Evolutionary conservation across 2,797 vertebrate species (phyloP).

Genomic region (Diplodus sargus): DNA sequence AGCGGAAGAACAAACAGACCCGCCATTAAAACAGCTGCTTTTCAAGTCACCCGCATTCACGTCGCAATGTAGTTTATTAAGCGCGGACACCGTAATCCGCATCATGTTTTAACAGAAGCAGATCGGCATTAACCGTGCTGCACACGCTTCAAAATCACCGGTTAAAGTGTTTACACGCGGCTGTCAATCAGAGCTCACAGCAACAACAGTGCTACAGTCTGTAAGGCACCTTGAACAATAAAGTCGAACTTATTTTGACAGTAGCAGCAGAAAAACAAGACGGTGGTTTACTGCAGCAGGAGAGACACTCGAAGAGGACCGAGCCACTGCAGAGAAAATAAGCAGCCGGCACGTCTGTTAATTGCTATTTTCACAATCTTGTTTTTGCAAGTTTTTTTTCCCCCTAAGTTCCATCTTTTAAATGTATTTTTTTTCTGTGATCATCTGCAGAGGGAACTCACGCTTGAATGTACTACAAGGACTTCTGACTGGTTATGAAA

Average conservation of each 20-base stretch:
- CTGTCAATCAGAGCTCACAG: conserved; percentile 15
- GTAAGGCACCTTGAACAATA: conserved; percentile 53
- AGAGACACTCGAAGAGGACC: conserved; percentile 8
- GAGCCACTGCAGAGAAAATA: conserved; percentile 4
- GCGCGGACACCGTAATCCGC: conserved; percentile 56
- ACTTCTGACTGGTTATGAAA: too few species aligned
- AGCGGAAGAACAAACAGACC: conserved; percentile 65
- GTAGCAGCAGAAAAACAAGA: neutral
- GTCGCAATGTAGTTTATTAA: conserved; percentile 74
- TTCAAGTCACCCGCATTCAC: conserved; percentile 72
- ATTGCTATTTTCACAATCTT: neutral
- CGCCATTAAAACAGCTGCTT: conserved; percentile 72
- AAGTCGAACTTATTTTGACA: conserved; percentile 28
- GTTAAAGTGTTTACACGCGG: conserved; percentile 6
- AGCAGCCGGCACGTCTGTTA: neutral
- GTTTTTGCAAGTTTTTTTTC: neutral
- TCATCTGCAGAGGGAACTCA: neutral
- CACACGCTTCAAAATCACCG: conserved; percentile 32
- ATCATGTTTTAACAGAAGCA: conserved; percentile 30
- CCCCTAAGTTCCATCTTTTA: neutral
- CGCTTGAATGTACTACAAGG: too few species aligned
- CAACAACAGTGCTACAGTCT: neutral
- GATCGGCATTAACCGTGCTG: neutral
- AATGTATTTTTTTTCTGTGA: neutral
- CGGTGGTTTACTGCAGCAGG: conserved; percentile 11